Percentiles rank a stretch among this genome's conserved stretches.
phyloP scores from a whole-genome alignment of 2,797 vertebrate genomes.

The Triplophysa yarkandensis region DNA sequence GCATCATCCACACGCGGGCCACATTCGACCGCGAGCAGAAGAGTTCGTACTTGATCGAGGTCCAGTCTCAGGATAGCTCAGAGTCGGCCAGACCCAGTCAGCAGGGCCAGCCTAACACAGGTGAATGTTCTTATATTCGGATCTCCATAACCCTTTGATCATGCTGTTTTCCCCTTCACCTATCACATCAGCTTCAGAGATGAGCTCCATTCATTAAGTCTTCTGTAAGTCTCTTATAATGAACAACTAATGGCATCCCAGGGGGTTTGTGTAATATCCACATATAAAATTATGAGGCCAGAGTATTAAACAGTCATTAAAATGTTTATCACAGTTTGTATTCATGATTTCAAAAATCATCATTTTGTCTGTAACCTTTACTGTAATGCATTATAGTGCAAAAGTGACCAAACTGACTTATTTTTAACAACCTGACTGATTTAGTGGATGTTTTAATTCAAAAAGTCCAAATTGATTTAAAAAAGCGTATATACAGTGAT shows the following conservation, averaged over 20 bases:
- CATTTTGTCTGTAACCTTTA: neutral
- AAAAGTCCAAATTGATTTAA: no score
- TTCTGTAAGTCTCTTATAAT: slow-evolving; percentile 47
- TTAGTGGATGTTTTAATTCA: no score
- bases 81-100: slow-evolving; percentile 82
- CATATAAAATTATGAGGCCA: slow-evolving; percentile 24
- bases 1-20: slow-evolving; percentile 75
- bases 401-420: neutral
- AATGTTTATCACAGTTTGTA: slow-evolving; percentile 14
- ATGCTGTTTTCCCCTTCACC: slow-evolving; percentile 15
- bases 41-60: slow-evolving; percentile 85
- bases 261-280: slow-evolving; percentile 45
- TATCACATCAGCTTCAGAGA: slow-evolving; percentile 32
- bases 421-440: neutral
- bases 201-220: slow-evolving; percentile 52
- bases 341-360: slow-evolving; percentile 17
- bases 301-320: slow-evolving; percentile 31
- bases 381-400: neutral
- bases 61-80: slow-evolving; percentile 85
- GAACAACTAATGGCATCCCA: slow-evolving; percentile 49
- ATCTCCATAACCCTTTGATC: neutral
- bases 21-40: slow-evolving; percentile 90
- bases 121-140: slow-evolving; percentile 62
- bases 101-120: slow-evolving; percentile 85
- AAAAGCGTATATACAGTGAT: no score